Evolutionary conservation across 2,888 invertebrate species (phyloP), one percentile per base, ranked within the genome.

Genomic region (Aphidius colemani): DNA sequence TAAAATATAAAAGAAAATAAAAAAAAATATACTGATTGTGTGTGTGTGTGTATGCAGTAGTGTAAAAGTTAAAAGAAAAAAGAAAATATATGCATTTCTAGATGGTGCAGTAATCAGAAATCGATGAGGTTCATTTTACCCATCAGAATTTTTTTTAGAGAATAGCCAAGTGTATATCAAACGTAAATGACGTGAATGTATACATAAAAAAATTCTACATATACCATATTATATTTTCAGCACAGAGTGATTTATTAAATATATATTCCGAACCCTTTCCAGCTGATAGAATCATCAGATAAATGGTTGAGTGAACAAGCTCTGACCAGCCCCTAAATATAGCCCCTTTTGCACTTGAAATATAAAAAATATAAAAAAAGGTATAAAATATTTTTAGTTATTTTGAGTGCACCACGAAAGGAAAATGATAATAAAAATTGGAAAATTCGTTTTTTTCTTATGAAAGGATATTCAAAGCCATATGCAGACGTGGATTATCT

Each of bases 81-180:
- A 30, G n/a, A 30, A 30, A 30, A 30, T 5, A 30, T 2, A 30
- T 30, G n/a, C n/a, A 30, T 2, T 30, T 30, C 57, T 65, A 63
- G 65, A 60, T 64, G 66, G 66, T 65, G 63, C 51, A 67, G 66
- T 69, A 71, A 72, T 71, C 71, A 72, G 71, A 73, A 72, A 73
- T 73, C 73, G 70, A 72, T 73, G 68, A 70, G 68, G 69, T 66
- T 62, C 65, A 59, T 61, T 66, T 65, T 43, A 44, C 30, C 13
- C 13, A 43, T 30, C 44, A 13, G 9, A 44, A 53, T 8, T 39
- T 48, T 7, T 10, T 8, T 7, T 11, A 7, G 0, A 10, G 11
- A 45, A 48, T 48, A 10, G 10, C 8, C 8, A 10, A 7, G 11
- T 48, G n/a, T 48, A 48, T 48, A 10, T 48, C 7, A 49, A 13